Base-by-base conservation (phyloP, 2,888 invertebrate genomes). In the Xanthia togata region DNA sequence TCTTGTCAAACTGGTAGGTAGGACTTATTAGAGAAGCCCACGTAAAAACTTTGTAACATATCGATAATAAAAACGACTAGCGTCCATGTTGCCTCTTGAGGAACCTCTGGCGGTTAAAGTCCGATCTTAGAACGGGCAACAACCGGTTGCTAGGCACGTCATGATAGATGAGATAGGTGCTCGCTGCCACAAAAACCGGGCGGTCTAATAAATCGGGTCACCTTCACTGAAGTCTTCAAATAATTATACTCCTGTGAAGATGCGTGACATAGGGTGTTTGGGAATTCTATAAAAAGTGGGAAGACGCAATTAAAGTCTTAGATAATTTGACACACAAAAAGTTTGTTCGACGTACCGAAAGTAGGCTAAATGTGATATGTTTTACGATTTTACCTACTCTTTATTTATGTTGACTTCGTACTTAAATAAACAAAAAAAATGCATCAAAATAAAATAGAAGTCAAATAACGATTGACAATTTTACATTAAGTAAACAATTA, bases 71-170 rank as follows among this genome's bases (percentile, higher is more conserved):
- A 17, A 60, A 38, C 14, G 55, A 68, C 59, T 20, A 63, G 11
- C 70, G n/a, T 60, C 57, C 23, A 62, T 64, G 23, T 78, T 62
- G 68, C 64, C 70, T 76, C 73, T 72, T 47, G 70, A 44, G 59
- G 84, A 71, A 78, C 78, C 87, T 53, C 74, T 53, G 31, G 65
- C 77, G 78, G 63, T 57, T 77, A 84, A 86, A 85, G 87, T 84
- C 68, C 87, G 59, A 70, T 67, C 71, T 62, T 57, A 63, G 76
- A 71, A 57, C 71, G 41, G 41, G 26, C 17, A 50, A 69, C 35
- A 79, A 85, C 87, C 84, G 87, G 87, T 85, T 84, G 53, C 68
- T 76, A 78, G 38, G 67, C 70, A 62, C 68, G n/a, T 50, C 57
- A 14, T 71, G 50, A 26, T 57, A 68, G 17, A 59, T 73, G 60